Percentiles rank a stretch among this genome's conserved stretches.
Conservation (phyloP, 2,888 invertebrate species). For the Caenorhabditis doughertyi region DNA sequence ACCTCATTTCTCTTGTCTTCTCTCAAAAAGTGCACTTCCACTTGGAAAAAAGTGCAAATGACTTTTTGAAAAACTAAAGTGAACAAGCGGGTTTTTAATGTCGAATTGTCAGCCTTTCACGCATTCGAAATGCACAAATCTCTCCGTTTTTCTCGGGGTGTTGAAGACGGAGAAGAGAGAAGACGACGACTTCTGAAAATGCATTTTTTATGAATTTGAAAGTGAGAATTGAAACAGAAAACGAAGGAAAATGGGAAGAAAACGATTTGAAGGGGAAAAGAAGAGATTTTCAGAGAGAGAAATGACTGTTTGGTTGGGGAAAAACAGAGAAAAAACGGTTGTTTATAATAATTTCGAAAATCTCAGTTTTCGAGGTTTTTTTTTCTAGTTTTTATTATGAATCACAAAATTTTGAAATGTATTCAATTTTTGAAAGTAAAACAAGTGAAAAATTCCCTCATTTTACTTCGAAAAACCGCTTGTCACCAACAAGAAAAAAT, state of each 20-base stretch:
- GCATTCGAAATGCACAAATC: constrained; percentile 54
- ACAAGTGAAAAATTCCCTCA: too few species aligned
- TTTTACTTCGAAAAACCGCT: too few species aligned
- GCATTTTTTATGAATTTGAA: constrained; percentile 13
- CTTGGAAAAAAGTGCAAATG: background rate
- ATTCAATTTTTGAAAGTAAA: too few species aligned
- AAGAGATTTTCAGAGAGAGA: too few species aligned
- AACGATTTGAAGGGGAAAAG: background rate
- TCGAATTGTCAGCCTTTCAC: constrained; percentile 18
- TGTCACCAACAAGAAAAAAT: too few species aligned
- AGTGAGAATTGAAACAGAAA: background rate
- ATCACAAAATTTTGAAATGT: too few species aligned
- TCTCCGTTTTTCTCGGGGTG: background rate
- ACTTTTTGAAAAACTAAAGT: background rate
- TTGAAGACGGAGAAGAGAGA: background rate
- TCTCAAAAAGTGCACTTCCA: constrained; percentile 25
- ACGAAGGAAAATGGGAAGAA: constrained; percentile 9
- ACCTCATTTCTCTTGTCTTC: constrained; percentile 27
- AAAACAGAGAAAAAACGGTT: too few species aligned
- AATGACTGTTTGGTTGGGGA: too few species aligned
- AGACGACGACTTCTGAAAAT: background rate
- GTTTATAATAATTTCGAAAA: too few species aligned
- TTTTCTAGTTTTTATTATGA: too few species aligned
- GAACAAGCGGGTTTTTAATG: constrained; percentile 11
- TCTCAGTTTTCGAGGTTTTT: too few species aligned